Conservation (phyloP, 2,797 vertebrate genomes). For the Sebastolobus alascanus region DNA sequence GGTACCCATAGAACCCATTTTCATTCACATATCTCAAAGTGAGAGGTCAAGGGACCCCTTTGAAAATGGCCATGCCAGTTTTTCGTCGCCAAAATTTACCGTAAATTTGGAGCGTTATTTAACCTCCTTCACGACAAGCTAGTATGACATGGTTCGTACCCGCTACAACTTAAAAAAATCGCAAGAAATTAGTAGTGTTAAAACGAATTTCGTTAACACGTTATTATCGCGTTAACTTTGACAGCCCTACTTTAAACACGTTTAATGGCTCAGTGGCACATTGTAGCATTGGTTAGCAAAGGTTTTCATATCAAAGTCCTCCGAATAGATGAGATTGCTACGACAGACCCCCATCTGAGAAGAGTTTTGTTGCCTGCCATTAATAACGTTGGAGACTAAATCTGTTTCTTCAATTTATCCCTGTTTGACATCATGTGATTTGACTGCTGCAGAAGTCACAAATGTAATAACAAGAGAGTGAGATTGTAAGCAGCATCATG, state of each 20-base stretch:
- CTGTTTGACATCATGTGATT: conserved; percentile 13
- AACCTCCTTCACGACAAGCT: too few species aligned
- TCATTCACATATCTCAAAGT: too few species aligned
- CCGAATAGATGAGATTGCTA: background rate
- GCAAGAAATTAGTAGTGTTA: too few species aligned
- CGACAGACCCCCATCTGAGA: background rate
- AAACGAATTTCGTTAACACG: too few species aligned
- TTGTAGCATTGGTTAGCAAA: background rate
- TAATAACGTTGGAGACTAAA: background rate
- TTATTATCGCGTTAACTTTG: too few species aligned
- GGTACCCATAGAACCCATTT: too few species aligned
- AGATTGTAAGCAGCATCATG: background rate
- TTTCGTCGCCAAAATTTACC: too few species aligned
- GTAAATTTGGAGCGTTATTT: too few species aligned
- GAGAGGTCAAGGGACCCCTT: too few species aligned
- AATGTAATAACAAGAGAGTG: background rate
- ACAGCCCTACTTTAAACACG: background rate
- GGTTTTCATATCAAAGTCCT: background rate
- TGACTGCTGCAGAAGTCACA: conserved; percentile 14
- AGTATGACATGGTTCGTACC: too few species aligned
- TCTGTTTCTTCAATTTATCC: background rate
- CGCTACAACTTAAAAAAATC: too few species aligned
- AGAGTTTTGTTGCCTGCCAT: background rate
- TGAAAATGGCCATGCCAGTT: too few species aligned
- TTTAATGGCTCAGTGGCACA: background rate